Evolutionary conservation across 2,888 invertebrate species (phyloP), one percentile per base, ranked within the genome.

Genomic region (Selenia dentaria): DNA sequence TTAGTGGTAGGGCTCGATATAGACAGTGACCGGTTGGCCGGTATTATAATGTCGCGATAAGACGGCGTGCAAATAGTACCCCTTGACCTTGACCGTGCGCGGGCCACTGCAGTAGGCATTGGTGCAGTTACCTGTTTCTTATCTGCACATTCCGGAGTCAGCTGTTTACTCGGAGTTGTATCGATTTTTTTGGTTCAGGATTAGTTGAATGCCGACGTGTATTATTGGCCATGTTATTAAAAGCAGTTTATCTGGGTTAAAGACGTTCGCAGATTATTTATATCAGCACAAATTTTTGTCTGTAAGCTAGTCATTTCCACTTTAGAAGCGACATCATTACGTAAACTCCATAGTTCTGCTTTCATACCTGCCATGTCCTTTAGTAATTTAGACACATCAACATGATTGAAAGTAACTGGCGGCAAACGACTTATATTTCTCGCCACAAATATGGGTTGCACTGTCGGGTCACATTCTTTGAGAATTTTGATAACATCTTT

Each of bases 11-110:
- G n/a, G n/a, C n/a, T n/a, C n/a, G n/a, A n/a, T n/a, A n/a, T n/a
- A n/a, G n/a, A n/a, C n/a, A n/a, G n/a, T n/a, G n/a, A n/a, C n/a
- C n/a, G n/a, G n/a, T n/a, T n/a, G n/a, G n/a, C n/a, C n/a, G n/a
- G n/a, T n/a, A 37, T 28, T 6, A 27, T 16, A 10, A 27, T 22
- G 16, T 37, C 28, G 3, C 28, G 28, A 22, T 37, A 22, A 8
- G 28, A 28, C 0, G 22, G 20, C 10, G 28, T n/a, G n/a, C n/a
- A n/a, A n/a, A 27, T 6, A 16, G 26, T 10, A 39, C 6, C 31
- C 6, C 8, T 8, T 22, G 22, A 10, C 20, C 6, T n/a, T 22
- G 33, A 22, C 33, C 22, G 9, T 35, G 34, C 13, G 10, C 14
- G 16, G 16, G 29, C 5, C 24, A 11, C 16, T 2, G 16, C 2